Evolutionary conservation across 2,113 vertebrate genomes (phyloP).

Genomic region (Nymphicus hollandicus): DNA sequence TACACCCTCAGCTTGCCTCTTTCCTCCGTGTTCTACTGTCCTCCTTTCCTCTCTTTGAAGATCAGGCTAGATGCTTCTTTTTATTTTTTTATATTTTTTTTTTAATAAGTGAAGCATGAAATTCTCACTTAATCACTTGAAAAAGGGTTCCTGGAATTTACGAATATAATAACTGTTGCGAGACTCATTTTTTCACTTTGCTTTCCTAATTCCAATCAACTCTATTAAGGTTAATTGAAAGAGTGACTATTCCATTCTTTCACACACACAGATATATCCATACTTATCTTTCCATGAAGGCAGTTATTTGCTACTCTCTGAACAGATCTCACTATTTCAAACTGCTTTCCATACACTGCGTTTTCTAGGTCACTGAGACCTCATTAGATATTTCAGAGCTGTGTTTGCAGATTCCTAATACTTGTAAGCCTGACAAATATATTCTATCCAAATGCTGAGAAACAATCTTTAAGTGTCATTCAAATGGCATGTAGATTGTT

Average conservation of each 20-base stretch:
- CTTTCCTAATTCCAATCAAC: not conserved
- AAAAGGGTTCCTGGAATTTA: not conserved
- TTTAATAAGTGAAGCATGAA: not conserved
- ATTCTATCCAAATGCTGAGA: slow-evolving; percentile 27
- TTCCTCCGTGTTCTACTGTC: not conserved
- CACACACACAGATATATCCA: not conserved
- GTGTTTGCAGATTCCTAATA: slow-evolving; percentile 41
- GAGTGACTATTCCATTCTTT: not conserved
- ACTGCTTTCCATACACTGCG: not conserved
- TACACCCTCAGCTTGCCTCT: not conserved
- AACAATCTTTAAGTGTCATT: slow-evolving; percentile 37
- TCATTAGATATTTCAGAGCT: slow-evolving; percentile 60
- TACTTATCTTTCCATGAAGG: not conserved
- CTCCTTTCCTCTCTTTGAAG: not conserved
- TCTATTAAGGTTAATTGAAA: not conserved
- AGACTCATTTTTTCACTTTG: not conserved
- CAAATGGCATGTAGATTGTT: not conserved
- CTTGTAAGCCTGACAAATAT: slow-evolving; percentile 52
- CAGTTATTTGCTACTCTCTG: not conserved
- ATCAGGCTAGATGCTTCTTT: not conserved
- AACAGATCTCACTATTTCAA: not conserved
- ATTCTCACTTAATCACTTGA: not conserved
- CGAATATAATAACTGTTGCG: not conserved
- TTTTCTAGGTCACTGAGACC: slow-evolving; percentile 64
- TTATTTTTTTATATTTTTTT: not conserved